Base-by-base conservation (phyloP, 2,888 invertebrate species). In the Dicranocentrus wangi region DNA sequence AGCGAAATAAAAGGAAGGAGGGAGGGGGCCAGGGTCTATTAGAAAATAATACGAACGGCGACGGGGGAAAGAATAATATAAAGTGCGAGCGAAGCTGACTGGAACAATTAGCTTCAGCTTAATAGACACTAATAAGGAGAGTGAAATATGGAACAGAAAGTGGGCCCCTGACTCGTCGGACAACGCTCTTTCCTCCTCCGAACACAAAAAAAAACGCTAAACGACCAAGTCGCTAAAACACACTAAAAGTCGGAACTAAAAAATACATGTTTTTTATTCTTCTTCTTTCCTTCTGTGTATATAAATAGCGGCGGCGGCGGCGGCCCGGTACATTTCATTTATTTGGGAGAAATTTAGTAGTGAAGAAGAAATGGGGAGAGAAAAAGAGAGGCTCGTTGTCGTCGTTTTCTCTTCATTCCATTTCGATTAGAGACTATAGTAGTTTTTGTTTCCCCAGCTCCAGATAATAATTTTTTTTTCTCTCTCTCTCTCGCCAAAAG, bases 91-190 rank as follows among this genome's bases (percentile, higher is more conserved):
- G 2, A 70, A 42, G 42, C 27, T 32, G 69, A 69, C 51, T 32
- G 61, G 77, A 77, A 77, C 77, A 77, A 77, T 77, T 77, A 77
- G 69, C 69, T 69, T 51, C 15, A 63, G 69, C 43, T 69, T 69
- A 76, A 76, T 76, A 69, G 77, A 69, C 69, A 66, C 68, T 77
- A 77, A 77, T 77, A 77, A 69, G 68, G 21, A 51, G 47, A 32
- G 53, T 53, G 55, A 21, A 71, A 58, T 39, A 39, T 58, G 25
- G 58, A 39, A 61, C 23, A 58, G 25, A 53, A 73, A 65, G 73
- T 73, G 73, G 72, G 53, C 53, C 51, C 53, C 51, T 39, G 39
- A 58, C 25, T 58, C 5, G 47, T 5, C 15, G 3, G n/a, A 15
- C 3, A 47, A 47, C 3, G 15, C n/a, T 17, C n/a, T 58, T 58